phyloP scores from a whole-genome alignment of 2,888 invertebrate genomes.

The Apamea monoglypha region DNA sequence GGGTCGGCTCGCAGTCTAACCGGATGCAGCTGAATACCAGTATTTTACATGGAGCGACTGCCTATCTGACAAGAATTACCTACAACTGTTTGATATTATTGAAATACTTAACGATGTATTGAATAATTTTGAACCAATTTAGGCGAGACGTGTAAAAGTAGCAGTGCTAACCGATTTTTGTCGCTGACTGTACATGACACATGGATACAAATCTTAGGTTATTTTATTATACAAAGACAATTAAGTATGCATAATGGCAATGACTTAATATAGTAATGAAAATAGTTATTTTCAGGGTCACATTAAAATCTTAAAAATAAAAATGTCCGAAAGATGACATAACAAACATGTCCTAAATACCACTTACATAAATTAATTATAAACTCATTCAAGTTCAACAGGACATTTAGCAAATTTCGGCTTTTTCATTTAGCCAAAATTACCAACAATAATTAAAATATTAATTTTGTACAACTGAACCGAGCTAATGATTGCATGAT shows the following conservation, averaged over 20 bases:
- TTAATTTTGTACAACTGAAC: not conserved
- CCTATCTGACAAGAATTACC: no score
- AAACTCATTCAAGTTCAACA: not conserved
- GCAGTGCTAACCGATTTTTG: not conserved
- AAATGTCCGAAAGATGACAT: not conserved
- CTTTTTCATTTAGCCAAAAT: not conserved
- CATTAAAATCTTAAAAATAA: slow-evolving; percentile 1
- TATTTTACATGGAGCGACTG: no score
- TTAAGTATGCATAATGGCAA: not conserved
- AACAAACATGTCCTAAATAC: not conserved
- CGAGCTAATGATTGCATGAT: not conserved
- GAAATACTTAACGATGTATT: not conserved
- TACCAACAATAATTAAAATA: slow-evolving; percentile 1
- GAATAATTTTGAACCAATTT: not conserved
- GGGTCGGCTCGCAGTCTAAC: no score
- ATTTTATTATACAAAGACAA: not conserved
- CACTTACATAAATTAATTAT: not conserved
- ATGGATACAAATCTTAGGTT: not conserved
- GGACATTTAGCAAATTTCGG: slow-evolving; percentile 7
- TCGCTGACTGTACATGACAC: not conserved
- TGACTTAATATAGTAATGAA: not conserved
- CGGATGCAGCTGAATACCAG: no score
- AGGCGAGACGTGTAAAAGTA: not conserved
- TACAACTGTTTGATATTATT: not conserved
- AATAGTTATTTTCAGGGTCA: not conserved